Evolutionary conservation across 2,888 invertebrate species (phyloP), one percentile per base, ranked within the genome.

Genomic region (Craniophora ligustri): DNA sequence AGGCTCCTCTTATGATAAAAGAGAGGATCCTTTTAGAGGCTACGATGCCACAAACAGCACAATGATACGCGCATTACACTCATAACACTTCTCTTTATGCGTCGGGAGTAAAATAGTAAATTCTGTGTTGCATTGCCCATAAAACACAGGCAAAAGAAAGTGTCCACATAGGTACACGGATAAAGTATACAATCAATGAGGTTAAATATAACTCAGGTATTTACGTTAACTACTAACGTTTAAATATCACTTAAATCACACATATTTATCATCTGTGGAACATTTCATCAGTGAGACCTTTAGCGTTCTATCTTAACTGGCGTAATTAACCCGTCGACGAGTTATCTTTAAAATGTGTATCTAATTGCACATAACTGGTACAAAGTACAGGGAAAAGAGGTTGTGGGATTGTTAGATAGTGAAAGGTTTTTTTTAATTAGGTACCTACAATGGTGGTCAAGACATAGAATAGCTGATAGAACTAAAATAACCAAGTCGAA

Each of bases 241-340:
- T 63, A 74, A 71, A 71, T 67, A 66, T 69, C 69, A 62, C 53
- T 73, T 72, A 72, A 75, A 76, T 64, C 67, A 67, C 74, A 68
- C 67, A 69, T 72, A 77, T 74, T 68, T 74, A 72, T 72, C 70
- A 73, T 70, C 67, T 40, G 72, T 59, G 60, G 73, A 69, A 70
- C 71, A 71, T 73, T 65, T 69, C 73, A 72, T 77, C 76, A 77
- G 67, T 45, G 56, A 5, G 21, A 40, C 72, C 50, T 38, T 64
- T 62, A 68, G 62, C 63, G 65, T 75, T 67, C 75, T 77, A 76
- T 76, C 75, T 75, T 75, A 78, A 76, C 68, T 58, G 46, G 44
- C 35, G 70, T 67, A 79, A 80, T 79, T 80, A 80, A 67, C 66
- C 64, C 63, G 67, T 69, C 72, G 62, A 42, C 34, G 21, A 67